Base-by-base conservation (phyloP, 2,888 invertebrate genomes). In the Drosophila birchii region DNA sequence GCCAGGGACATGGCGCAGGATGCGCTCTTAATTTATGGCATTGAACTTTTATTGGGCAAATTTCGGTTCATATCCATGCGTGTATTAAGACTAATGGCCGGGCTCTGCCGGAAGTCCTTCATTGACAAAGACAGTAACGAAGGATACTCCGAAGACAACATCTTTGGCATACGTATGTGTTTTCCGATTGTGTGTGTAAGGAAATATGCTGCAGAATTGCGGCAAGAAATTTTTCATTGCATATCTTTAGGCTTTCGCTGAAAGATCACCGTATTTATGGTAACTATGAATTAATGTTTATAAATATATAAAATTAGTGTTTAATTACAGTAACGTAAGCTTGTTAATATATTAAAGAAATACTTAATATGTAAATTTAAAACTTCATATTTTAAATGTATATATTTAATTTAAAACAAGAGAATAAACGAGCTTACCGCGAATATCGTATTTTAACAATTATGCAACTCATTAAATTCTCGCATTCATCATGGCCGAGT, bases 21-120 rank as follows among this genome's bases (percentile, higher is more conserved):
- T 70, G 67, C 55, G 67, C 78, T 80, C 78, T 89, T 91, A 91
- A 91, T 91, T 91, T 91, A 91, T 87, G 86, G 86, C 87, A 90
- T 91, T 86, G 91, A 91, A 92, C 90, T 92, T 91, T 92, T 92
- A 92, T 92, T 92, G 90, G 90, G 91, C 88, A 89, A 90, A 91
- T 92, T 90, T 89, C 90, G 91, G 91, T 90, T 91, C 89, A 90
- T 88, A 87, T 91, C 80, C 88, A 80, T 88, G 80, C 88, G 87
- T 89, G 89, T 87, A 89, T 91, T 90, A 90, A 90, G 90, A 90
- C 87, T 86, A 87, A 90, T 90, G 80, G 87, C 78, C 77, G 73
- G 36, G 58, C 73, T 64, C 66, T 76, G 81, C 85, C 81, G 86
- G 87, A 87, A 84, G 82, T 89, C 79, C 76, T 79, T 86, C 81